phyloP scores from a whole-genome alignment of 2,113 vertebrate species.

The Meriones unguiculatus region DNA sequence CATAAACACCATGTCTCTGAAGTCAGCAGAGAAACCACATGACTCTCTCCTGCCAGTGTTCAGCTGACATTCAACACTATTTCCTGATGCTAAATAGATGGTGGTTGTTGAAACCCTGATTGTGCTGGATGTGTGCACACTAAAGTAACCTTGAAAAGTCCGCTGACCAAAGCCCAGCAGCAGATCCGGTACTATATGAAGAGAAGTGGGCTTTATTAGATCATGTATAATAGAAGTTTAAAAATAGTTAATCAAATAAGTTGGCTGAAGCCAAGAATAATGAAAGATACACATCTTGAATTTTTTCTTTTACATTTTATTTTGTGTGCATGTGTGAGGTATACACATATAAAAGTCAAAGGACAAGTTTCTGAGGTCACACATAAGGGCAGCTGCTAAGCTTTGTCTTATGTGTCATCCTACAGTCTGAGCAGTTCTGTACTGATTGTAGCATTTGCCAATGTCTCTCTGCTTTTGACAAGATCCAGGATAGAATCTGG shows the following conservation, averaged over 20 bases:
- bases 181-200: not conserved
- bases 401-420: too few species aligned
- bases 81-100: not conserved
- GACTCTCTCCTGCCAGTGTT: not conserved
- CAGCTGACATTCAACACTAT: not conserved
- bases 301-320: not conserved
- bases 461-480: too few species aligned
- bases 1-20: not conserved
- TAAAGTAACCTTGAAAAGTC: not conserved
- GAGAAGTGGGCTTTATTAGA: not conserved
- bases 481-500: too few species aligned
- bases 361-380: not conserved
- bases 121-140: not conserved
- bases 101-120: not conserved
- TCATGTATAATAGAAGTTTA: not conserved
- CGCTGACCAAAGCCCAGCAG: not conserved
- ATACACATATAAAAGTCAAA: not conserved
- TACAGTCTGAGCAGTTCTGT: not conserved
- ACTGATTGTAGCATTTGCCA: not conserved
- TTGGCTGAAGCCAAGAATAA: not conserved
- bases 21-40: not conserved
- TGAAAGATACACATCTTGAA: not conserved
- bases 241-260: conserved; percentile 1
- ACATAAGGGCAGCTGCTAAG: not conserved
- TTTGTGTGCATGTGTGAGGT: not conserved